These are phyloP conservation scores for Chesias legatella DNA, from an alignment of 2,888 invertebrate species.

Conservation along the genomic window DNA sequence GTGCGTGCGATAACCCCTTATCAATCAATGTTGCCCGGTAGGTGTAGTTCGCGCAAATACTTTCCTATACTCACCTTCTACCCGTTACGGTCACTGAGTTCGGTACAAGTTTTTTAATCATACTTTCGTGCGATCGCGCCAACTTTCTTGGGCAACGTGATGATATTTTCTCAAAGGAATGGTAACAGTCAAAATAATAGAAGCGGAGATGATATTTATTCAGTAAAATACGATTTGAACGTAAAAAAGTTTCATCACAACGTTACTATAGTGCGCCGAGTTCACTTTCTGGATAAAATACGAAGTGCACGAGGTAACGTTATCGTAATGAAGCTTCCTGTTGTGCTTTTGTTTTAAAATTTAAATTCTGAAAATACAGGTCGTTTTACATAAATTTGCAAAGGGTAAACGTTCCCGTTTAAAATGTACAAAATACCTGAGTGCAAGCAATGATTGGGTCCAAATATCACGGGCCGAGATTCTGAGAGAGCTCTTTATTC, in stretches of 20 bases:
- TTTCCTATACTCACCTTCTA: conserved; percentile 27
- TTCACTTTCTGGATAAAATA: not conserved
- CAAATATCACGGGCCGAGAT: conserved; percentile 50
- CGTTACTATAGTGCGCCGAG: too few species aligned
- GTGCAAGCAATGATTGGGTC: conserved; percentile 48
- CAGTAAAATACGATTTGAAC: conserved; percentile 8
- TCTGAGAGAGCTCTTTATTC: conserved; percentile 51
- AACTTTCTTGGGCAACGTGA: conserved; percentile 40
- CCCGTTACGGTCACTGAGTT: conserved; percentile 43
- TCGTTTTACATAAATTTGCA: conserved; percentile 13
- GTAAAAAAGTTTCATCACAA: conserved; percentile 12
- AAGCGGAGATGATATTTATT: conserved; percentile 18
- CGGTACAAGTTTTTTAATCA: conserved; percentile 52
- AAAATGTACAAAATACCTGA: conserved; percentile 28
- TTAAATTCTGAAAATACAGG: not conserved
- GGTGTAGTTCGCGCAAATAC: conserved; percentile 25
- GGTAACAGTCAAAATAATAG: conserved; percentile 28
- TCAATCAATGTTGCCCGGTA: conserved; percentile 41
- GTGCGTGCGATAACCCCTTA: conserved; percentile 35
- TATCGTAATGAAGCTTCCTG: not conserved
- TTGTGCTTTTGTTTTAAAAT: too few species aligned
- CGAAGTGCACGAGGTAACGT: not conserved
- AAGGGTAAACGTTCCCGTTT: conserved; percentile 35
- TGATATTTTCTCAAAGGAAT: conserved; percentile 38
- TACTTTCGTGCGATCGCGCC: conserved; percentile 45